Evolutionary conservation across 1,140 invertebrate species (phyloP).

Genomic region (Thaumatotibia leucotreta): DNA sequence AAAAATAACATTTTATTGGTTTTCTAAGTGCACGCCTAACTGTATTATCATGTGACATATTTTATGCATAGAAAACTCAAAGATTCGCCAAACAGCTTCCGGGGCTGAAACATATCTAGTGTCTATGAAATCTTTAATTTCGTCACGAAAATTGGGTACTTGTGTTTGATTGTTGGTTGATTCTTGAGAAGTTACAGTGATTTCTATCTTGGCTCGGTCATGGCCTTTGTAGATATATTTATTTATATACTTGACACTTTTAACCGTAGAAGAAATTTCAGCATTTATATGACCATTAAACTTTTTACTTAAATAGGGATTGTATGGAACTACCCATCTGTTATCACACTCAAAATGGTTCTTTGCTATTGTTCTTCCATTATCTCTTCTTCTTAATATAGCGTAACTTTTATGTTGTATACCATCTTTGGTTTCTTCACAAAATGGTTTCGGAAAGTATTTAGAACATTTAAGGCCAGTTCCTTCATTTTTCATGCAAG

Average conservation of each 20-base stretch:
- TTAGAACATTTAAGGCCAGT: conserved; percentile 26
- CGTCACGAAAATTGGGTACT: conserved; percentile 8
- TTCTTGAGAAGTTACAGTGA: conserved; percentile 1
- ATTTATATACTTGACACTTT: conserved; percentile 19
- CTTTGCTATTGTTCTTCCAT: conserved; percentile 12
- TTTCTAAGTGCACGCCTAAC: conserved; percentile 16
- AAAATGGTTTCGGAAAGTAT: conserved; percentile 30
- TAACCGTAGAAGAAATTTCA: conserved; percentile 15
- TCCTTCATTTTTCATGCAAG: conserved; percentile 26
- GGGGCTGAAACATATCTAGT: conserved; percentile 15
- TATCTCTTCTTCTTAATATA: conserved; percentile 12
- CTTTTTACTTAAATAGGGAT: conserved; percentile 26
- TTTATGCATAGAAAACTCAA: conserved; percentile 20
- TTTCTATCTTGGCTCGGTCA: conserved; percentile 17
- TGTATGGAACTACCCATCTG: conserved; percentile 19
- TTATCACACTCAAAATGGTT: conserved; percentile 17
- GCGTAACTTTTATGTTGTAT: background rate
- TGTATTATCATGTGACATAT: conserved; percentile 17
- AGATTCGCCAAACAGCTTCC: conserved; percentile 21
- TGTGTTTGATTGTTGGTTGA: background rate
- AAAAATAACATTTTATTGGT: conserved; percentile 18
- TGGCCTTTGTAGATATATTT: conserved; percentile 25
- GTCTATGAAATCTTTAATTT: conserved; percentile 18
- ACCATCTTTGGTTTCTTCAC: background rate
- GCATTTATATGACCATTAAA: conserved; percentile 20